Conservation (phyloP, 2,888 invertebrate species). For the Idaea straminata region DNA sequence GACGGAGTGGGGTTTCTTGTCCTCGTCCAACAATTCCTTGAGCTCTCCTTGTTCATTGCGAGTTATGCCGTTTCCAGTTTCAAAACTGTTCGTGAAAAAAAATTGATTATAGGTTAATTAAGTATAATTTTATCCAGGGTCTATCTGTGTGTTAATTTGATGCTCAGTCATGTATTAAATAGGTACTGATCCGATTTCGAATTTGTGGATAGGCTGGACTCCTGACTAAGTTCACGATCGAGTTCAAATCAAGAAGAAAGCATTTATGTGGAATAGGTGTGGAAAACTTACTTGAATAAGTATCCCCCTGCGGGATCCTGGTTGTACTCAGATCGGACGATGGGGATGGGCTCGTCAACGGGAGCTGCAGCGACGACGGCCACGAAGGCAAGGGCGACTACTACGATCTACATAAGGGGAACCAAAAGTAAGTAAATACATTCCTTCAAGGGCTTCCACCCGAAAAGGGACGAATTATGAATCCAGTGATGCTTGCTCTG, state of each 20-base stretch:
- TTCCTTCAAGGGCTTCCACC: background rate
- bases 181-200: no score
- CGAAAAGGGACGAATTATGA: background rate
- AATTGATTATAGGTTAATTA: background rate
- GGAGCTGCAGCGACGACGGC: constrained; percentile 52
- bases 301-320: constrained; percentile 54
- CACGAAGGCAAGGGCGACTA: constrained; percentile 56
- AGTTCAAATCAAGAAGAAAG: background rate
- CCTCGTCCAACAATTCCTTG: constrained; percentile 68
- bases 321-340: constrained; percentile 46
- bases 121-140: background rate
- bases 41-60: constrained; percentile 76
- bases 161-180: no score
- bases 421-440: constrained; percentile 13
- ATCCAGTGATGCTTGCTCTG: background rate
- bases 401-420: constrained; percentile 38
- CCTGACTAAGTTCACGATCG: background rate
- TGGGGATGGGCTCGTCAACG: constrained; percentile 34
- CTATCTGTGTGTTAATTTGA: no score
- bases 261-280: background rate
- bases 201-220: background rate
- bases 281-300: constrained; percentile 41
- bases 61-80: constrained; percentile 52
- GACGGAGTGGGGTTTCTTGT: constrained; percentile 77
- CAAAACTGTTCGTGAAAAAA: constrained; percentile 14